phyloP scores from a whole-genome alignment of 2,797 vertebrate species.

The Chrysocyon brachyurus region DNA sequence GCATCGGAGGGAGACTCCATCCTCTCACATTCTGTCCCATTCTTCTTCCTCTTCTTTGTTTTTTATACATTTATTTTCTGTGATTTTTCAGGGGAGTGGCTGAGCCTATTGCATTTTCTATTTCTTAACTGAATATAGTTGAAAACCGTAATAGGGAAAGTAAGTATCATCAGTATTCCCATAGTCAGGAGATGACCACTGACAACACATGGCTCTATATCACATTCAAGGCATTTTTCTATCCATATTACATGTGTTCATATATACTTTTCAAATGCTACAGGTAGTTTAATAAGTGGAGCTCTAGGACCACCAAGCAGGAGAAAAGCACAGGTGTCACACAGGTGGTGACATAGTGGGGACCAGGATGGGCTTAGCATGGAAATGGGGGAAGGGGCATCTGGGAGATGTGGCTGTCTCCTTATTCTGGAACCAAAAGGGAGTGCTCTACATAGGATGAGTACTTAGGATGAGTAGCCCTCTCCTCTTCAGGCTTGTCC shows the following conservation, averaged over 20 bases:
- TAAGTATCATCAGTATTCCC: neutral
- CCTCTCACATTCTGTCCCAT: neutral
- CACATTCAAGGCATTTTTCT: neutral
- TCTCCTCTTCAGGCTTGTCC: neutral
- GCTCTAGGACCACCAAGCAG: neutral
- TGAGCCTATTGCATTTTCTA: neutral
- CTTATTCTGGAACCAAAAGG: neutral
- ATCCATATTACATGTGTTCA: neutral
- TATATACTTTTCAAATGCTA: neutral
- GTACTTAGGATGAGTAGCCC: neutral
- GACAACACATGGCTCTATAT: neutral
- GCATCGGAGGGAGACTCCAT: neutral
- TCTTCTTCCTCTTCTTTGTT: neutral
- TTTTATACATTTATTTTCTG: neutral
- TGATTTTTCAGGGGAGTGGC: neutral
- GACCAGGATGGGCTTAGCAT: too few species aligned
- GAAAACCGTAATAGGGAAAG: neutral
- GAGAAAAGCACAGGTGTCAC: neutral
- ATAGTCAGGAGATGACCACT: neutral
- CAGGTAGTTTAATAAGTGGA: neutral
- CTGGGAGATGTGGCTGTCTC: neutral
- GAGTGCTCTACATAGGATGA: too few species aligned
- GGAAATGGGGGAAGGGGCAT: neutral
- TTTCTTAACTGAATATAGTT: neutral
- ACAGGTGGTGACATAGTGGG: neutral